phyloP scores from a whole-genome alignment of 64 coral and sea anemone species.

The Montipora capricornis region DNA sequence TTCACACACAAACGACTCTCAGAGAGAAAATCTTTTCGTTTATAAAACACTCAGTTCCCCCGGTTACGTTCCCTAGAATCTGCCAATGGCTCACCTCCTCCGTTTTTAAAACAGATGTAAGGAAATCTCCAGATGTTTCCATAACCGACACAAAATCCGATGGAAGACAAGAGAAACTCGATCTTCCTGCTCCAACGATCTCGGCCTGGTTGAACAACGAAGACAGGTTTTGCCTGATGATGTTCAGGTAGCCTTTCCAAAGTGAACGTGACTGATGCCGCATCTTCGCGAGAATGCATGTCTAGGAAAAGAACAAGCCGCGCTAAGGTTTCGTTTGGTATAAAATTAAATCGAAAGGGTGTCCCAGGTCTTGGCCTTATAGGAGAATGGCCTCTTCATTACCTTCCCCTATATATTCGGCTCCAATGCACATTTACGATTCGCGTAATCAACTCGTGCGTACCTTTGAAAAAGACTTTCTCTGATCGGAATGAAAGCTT shows the following conservation, averaged over 20 bases:
- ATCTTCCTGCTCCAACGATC: constrained; percentile 79
- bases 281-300: neutral
- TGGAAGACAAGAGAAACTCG: constrained; percentile 75
- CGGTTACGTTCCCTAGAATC: neutral
- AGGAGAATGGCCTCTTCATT: too few species aligned
- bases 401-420: too few species aligned
- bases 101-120: constrained; percentile 79
- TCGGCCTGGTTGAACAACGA: constrained; percentile 8
- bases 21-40: too few species aligned
- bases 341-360: neutral
- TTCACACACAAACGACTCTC: too few species aligned
- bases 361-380: too few species aligned
- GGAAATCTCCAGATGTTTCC: constrained; percentile 87
- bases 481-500: neutral
- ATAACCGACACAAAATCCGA: constrained; percentile 80
- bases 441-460: neutral
- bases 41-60: too few species aligned
- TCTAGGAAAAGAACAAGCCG: neutral
- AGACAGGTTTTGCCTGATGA: constrained; percentile 4
- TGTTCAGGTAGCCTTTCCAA: constrained; percentile 19
- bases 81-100: constrained; percentile 39
- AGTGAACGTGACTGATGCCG: constrained; percentile 1
- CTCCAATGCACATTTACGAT: neutral
- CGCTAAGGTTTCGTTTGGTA: neutral
- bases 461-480: neutral